Base-by-base conservation (phyloP, 2,888 invertebrate species). In the Tineola bisselliella region DNA sequence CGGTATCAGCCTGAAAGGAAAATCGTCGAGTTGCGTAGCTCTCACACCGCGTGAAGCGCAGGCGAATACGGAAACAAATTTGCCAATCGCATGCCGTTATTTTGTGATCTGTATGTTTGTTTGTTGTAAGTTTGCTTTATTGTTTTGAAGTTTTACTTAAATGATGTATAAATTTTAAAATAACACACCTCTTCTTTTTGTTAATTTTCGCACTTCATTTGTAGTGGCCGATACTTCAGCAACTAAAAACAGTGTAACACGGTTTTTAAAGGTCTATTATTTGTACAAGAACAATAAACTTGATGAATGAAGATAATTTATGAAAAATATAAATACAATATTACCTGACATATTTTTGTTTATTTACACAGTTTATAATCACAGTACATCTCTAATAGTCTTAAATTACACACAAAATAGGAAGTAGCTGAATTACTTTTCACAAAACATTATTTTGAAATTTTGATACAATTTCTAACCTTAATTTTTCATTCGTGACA, bases 1-100 rank as follows among this genome's bases (percentile, higher is more conserved):
- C 25, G 65, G 63, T 63, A 62, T 48, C 62, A 2, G 25, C 62
- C 64, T 65, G 69, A 63, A 64, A 65, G 67, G 73, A 69, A 74
- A 74, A 72, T n/a, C 38, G 38, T 4, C 56, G 58, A 13, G 33
- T 33, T 33, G 19, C 33, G 58, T 38, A 44, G 31, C 25, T 43
- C 59, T 17, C 17, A 54, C 6, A 13, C 54, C 17, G 54, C 25
- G 54, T 54, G 25, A 54, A 54, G 25, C 54, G 54, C 18, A 58
- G 19, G 58, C 58, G 58, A 58, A 58, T 58, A 58, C 58, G 58
- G 25, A 54, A 54, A 48, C 18, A 17, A 48, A 8, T 13, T 8
- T 15, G 15, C 10, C 48, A 48, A 17, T 48, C 48, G 18, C 15
- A 18, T 10, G 48, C 48, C 13, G 15, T 48, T 15, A 17, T 48